Base-by-base conservation (phyloP, 2,113 vertebrate genomes). In the Myiozetetes cayanensis region DNA sequence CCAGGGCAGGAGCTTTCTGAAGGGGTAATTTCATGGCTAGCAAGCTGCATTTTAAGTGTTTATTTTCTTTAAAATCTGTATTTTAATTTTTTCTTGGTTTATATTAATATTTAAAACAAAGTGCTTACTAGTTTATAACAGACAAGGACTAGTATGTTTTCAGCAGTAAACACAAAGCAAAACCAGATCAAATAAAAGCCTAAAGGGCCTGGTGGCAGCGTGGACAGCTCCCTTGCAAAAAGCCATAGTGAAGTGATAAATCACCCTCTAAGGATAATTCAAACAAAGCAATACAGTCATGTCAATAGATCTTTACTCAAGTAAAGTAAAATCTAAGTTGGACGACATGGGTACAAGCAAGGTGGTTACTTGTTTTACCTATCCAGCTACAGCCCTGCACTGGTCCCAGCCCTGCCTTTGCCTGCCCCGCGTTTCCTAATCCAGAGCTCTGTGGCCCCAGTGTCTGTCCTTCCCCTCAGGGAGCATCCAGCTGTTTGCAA, bases 401-500 rank as follows among this genome's bases (percentile, higher is more conserved):
- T 63, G 25, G 52, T 59, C n/a, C 31, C 52, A 94, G 23, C 18
- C 24, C 22, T 72, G 35, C 41, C 30, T 17, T 43, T 35, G 71
- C 15, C 39, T 39, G 11, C 8, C 46, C 7, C 8, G 6, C 0
- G 2, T 11, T 44, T 82, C 46, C 46, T 56, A 56, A 70, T 39
- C 37, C 31, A 31, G 9, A 78, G 35, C 20, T 73, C 59, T 11
- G 8, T 14, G 14, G 30, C 7, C 61, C 8, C 19, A 41, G 14
- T 2, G 1, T 14, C 50, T 3, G 1, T 4, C 9, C 25, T 24
- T 76, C 6, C 28, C 27, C 9, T 2, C 18, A 9, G 35, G 47
- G 35, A 41, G 35, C 15, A 47, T 23, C 19, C 58, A 90, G n/a
- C 25, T 49, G 35, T 68, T 52, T 27, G 30, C 13, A 14, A 6